These are phyloP conservation scores for Atherinomorus stipes DNA, from an alignment of 2,113 vertebrate species.

Conservation along the genomic window DNA sequence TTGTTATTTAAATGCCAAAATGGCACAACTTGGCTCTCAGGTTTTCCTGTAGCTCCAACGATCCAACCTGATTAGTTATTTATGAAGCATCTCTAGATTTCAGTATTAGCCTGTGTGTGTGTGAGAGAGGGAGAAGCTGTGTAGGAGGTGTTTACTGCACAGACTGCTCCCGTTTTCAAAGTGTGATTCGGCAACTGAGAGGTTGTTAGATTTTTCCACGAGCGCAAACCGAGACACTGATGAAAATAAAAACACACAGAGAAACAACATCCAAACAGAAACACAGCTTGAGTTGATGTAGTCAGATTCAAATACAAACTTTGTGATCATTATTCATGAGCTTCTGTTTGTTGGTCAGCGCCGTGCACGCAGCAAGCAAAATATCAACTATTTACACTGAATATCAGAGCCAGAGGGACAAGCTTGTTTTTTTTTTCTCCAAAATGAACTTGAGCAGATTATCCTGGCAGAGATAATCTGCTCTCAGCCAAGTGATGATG, in stretches of 20 bases:
- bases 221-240: background rate
- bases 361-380: conserved; percentile 13
- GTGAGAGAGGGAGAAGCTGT: conserved; percentile 36
- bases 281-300: background rate
- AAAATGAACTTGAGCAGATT: conserved; percentile 33
- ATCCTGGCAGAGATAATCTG: conserved; percentile 39
- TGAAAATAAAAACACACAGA: too few relatives aligned
- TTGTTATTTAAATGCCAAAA: too few relatives aligned
- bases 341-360: conserved; percentile 35
- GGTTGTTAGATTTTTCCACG: conserved; percentile 20
- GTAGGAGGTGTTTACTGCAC: conserved; percentile 63
- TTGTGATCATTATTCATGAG: conserved; percentile 55
- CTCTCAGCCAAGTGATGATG: conserved; percentile 29
- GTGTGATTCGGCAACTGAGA: conserved; percentile 53
- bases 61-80: conserved; percentile 46
- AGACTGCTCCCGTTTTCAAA: conserved; percentile 61
- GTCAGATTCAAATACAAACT: background rate
- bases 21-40: too few relatives aligned
- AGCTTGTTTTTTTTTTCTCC: conserved; percentile 44
- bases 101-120: background rate
- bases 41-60: conserved; percentile 17
- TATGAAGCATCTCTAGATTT: conserved; percentile 36
- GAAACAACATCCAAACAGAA: background rate
- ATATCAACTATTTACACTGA: conserved; percentile 32
- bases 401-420: conserved; percentile 15